These are phyloP conservation scores for Drosophila tropicalis DNA, from an alignment of 1,140 invertebrate genomes.

Conservation along the genomic window DNA sequence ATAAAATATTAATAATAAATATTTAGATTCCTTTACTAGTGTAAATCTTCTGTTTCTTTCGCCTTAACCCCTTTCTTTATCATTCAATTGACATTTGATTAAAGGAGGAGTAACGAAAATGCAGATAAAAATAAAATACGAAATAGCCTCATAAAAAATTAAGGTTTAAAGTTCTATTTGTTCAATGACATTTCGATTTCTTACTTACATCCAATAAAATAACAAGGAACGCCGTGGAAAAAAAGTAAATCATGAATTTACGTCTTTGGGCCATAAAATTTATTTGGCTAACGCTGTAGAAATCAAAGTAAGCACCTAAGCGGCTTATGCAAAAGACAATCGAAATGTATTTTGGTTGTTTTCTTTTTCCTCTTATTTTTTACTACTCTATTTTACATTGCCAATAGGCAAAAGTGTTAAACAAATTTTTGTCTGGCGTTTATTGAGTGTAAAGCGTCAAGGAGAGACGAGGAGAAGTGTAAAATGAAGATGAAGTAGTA, in stretches of 20 bases:
- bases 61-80: constrained; percentile 30
- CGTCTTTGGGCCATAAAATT: constrained; percentile 64
- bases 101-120: not conserved
- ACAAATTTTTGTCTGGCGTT: constrained; percentile 68
- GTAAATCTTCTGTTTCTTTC: constrained; percentile 16
- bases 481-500: constrained; percentile 26
- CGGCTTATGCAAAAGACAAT: constrained; percentile 77
- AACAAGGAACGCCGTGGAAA: not conserved
- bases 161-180: constrained; percentile 39
- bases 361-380: constrained; percentile 54
- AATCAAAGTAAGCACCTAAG: constrained; percentile 78
- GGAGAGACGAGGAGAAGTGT: constrained; percentile 10
- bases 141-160: constrained; percentile 51
- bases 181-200: constrained; percentile 37
- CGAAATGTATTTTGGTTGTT: constrained; percentile 29
- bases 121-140: constrained; percentile 41
- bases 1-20: too few species aligned
- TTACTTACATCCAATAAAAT: constrained; percentile 73
- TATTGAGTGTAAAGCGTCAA: constrained; percentile 67
- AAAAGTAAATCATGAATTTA: constrained; percentile 51
- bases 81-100: constrained; percentile 37
- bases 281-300: constrained; percentile 41
- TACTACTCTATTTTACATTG: constrained; percentile 50
- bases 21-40: not conserved
- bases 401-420: constrained; percentile 74